phyloP scores from a whole-genome alignment of 2,797 vertebrate species.

The Discoglossus pictus region DNA sequence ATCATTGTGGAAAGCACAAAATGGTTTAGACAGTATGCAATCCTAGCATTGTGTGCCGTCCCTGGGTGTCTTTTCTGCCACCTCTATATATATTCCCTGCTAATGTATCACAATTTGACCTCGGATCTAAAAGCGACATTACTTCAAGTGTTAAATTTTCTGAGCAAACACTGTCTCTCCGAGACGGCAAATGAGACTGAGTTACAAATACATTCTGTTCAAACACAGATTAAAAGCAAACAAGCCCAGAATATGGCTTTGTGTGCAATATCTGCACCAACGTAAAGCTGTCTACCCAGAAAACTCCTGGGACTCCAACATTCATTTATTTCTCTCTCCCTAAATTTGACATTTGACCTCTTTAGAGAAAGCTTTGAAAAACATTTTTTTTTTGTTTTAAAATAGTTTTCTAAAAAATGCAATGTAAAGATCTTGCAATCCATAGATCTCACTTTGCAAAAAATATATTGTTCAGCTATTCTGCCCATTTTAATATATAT shows the following conservation, averaged over 20 bases:
- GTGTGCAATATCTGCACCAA: constrained; percentile 32
- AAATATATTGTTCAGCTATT: no score
- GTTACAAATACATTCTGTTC: constrained; percentile 40
- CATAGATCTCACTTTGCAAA: no score
- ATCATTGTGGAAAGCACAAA: no score
- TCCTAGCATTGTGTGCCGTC: no score
- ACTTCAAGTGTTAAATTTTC: constrained; percentile 45
- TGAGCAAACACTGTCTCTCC: constrained; percentile 37
- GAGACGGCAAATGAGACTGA: constrained; percentile 38
- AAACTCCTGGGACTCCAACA: constrained; percentile 11
- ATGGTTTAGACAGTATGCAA: no score
- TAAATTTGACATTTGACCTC: constrained; percentile 44
- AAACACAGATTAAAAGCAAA: constrained; percentile 50
- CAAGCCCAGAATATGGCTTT: constrained; percentile 27
- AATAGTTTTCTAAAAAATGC: no score
- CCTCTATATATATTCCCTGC: background rate
- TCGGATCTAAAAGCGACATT: constrained; percentile 27
- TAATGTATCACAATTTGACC: constrained; percentile 37
- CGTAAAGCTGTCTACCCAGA: constrained; percentile 26
- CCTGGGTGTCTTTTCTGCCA: constrained; percentile 9
- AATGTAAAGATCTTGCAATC: no score
- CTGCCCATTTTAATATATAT: no score
- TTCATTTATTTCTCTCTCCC: constrained; percentile 25
- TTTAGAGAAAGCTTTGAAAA: constrained; percentile 22
- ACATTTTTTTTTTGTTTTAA: no score